Evolutionary conservation across 2,888 invertebrate species (phyloP).

Genomic region (Arctia plantaginis): DNA sequence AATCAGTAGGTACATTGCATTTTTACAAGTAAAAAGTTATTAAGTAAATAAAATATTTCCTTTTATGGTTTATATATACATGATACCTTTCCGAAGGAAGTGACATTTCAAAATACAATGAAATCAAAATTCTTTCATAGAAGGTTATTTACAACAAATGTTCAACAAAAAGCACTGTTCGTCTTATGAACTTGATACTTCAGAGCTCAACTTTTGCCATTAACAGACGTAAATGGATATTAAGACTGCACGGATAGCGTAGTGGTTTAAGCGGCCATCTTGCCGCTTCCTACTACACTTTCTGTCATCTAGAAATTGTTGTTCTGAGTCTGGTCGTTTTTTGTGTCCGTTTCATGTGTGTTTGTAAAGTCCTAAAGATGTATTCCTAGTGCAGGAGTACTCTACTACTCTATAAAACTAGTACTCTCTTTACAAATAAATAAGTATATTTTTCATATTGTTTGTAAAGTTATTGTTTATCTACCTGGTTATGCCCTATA

Average conservation of each 20-base stretch:
- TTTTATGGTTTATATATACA: conserved; percentile 16
- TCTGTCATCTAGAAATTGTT: no score
- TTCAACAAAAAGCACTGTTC: conserved; percentile 4
- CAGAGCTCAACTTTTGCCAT: neutral
- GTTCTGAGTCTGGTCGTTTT: no score
- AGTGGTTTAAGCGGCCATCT: no score
- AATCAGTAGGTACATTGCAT: neutral
- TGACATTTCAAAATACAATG: conserved; percentile 26
- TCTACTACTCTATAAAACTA: no score
- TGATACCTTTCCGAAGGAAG: conserved; percentile 35
- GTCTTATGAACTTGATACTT: conserved; percentile 6
- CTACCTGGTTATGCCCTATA: neutral
- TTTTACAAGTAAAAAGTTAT: conserved; percentile 20
- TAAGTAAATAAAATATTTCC: conserved; percentile 9
- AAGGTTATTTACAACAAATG: conserved; percentile 31
- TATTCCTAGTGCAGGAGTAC: no score
- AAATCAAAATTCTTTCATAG: conserved; percentile 29
- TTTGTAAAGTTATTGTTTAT: no score
- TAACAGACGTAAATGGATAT: neutral
- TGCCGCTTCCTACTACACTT: no score
- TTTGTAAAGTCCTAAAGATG: no score
- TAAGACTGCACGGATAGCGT: no score
- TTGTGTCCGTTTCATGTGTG: no score
- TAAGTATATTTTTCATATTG: no score
- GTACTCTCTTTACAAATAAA: no score